A percentile compares a stretch with the other conserved stretches of the same genome.
Conservation (phyloP, 37 sponge, comb jelly and placozoan species). For the Halichondria panicea region DNA sequence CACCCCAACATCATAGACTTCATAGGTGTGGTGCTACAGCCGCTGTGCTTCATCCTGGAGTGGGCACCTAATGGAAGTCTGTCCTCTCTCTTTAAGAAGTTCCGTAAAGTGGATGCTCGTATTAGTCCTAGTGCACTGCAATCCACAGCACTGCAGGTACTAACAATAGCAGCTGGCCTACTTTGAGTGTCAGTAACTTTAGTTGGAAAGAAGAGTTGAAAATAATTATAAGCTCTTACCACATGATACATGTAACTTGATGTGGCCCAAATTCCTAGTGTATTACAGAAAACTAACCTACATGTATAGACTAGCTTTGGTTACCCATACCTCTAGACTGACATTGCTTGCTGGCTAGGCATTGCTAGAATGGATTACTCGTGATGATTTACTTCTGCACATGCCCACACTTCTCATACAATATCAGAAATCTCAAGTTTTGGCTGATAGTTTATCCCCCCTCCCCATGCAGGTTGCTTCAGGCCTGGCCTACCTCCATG, state of each 20-base stretch:
- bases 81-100: conserved; percentile 51
- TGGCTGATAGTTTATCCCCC: neutral
- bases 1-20: conserved; percentile 81
- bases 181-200: too few species aligned
- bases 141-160: conserved; percentile 67
- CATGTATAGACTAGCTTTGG: too few species aligned
- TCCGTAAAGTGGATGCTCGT: conserved; percentile 55
- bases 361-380: neutral
- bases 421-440: neutral
- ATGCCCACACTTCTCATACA: neutral
- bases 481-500: conserved; percentile 85
- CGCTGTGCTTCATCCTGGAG: conserved; percentile 85
- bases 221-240: too few species aligned
- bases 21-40: conserved; percentile 72
- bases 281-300: too few species aligned
- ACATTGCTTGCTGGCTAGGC: too few species aligned
- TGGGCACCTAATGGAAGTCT: conserved; percentile 84
- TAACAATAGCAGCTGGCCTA: too few species aligned
- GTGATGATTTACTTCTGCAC: neutral
- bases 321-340: too few species aligned
- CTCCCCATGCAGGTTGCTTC: conserved; percentile 52
- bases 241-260: too few species aligned
- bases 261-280: too few species aligned
- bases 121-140: conserved; percentile 67
- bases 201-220: too few species aligned